Evolutionary conservation across 2,888 invertebrate genomes (phyloP).

Genomic region (Dasysyrphus tricinctus): DNA sequence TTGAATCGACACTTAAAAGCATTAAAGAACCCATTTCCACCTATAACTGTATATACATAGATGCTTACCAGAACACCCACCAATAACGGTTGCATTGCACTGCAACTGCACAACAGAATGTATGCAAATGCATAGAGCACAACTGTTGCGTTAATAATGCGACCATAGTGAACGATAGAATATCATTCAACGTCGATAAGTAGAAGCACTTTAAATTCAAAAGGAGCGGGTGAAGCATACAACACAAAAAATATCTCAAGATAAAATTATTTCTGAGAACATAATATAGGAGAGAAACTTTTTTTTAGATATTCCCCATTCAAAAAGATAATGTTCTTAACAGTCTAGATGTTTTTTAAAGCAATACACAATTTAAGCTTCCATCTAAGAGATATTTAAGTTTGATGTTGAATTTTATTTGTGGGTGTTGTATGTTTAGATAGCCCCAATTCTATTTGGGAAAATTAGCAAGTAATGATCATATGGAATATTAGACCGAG

Average conservation of each 20-base stretch:
- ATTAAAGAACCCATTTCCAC: neutral
- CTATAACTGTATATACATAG: neutral
- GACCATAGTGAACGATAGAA: slow-evolving; percentile 24
- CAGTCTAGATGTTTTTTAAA: neutral
- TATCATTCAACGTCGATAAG: slow-evolving; percentile 47
- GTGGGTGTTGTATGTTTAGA: neutral
- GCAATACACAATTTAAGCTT: neutral
- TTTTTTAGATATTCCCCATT: neutral
- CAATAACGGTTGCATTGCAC: neutral
- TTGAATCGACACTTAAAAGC: neutral
- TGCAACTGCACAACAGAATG: slow-evolving; percentile 22
- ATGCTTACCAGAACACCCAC: neutral
- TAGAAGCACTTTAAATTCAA: slow-evolving; percentile 26
- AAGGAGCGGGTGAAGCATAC: neutral
- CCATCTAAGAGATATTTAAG: neutral
- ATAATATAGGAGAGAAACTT: neutral
- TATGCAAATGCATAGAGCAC: slow-evolving; percentile 21
- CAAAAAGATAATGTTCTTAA: slow-evolving; percentile 7
- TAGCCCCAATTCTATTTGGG: too few species aligned
- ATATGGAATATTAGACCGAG: too few species aligned
- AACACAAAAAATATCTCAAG: neutral
- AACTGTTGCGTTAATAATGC: slow-evolving; percentile 43
- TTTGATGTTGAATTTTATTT: neutral
- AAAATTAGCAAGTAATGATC: too few species aligned
- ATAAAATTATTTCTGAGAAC: neutral